Evolutionary conservation across 2,113 vertebrate genomes (phyloP).

Genomic region (Sebastes fasciatus): DNA sequence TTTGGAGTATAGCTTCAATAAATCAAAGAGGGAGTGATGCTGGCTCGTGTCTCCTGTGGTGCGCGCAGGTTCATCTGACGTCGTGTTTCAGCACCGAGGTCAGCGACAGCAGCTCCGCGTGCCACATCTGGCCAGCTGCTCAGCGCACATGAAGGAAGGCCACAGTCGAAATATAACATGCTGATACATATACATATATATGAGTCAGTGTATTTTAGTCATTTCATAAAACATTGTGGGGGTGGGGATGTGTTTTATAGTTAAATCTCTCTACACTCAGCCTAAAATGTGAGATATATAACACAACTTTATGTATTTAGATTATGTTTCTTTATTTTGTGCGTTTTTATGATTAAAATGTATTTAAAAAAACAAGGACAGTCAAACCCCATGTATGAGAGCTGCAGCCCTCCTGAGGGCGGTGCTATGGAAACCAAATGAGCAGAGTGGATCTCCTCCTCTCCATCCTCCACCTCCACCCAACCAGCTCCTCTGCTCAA

Average conservation of each 20-base stretch:
- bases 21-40: slow-evolving; percentile 74
- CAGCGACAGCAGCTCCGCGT: slow-evolving; percentile 81
- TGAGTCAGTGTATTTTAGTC: not conserved
- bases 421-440: slow-evolving; percentile 87
- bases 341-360: not conserved
- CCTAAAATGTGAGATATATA: not conserved
- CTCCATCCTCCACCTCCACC: not conserved
- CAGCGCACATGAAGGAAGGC: not conserved
- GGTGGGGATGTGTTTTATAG: not conserved
- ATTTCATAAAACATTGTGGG: not conserved
- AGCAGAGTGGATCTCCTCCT: slow-evolving; percentile 62
- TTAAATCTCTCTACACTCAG: not conserved
- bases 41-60: slow-evolving; percentile 71
- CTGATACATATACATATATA: not conserved
- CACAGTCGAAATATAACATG: not conserved
- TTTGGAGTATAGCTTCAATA: slow-evolving; percentile 57
- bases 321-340: not conserved
- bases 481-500: slow-evolving; percentile 62
- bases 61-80: slow-evolving; percentile 78
- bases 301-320: not conserved
- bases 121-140: slow-evolving; percentile 68
- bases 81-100: slow-evolving; percentile 90
- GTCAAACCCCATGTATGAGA: slow-evolving; percentile 16
- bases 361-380: not conserved
- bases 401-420: slow-evolving; percentile 75